Base-by-base conservation (phyloP, 2,888 invertebrate genomes). In the Sisyra nigra region DNA sequence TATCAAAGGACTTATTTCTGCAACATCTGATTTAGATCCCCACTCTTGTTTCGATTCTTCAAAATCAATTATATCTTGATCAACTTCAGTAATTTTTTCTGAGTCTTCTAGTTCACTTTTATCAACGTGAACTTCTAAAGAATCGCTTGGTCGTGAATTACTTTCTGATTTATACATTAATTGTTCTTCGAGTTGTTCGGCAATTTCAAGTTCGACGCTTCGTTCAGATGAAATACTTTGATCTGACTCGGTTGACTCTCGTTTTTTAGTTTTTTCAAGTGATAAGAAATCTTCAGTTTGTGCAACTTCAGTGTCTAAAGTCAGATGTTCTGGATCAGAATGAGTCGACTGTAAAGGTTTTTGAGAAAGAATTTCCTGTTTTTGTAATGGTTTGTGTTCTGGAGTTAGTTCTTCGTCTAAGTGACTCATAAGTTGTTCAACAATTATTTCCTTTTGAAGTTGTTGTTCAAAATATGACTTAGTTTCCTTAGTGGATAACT, bases 381-480 rank as follows among this genome's bases (percentile, higher is more conserved):
- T 24, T 9, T 44, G 36, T n/a, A 54, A 49, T 5, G 63, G 57
- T 56, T 69, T 69, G 44, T 62, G 59, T 53, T 68, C 68, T 3
- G 66, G 68, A 0, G 62, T 61, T 8, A 61, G 57, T 46, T 65
- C 62, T 53, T 65, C 66, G 49, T 58, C 57, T 53, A 68, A 67
- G 52, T 67, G 66, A 19, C 61, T 59, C 52, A 63, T 63, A 5
- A 67, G 52, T 49, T 68, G 65, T 49, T 68, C 67, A 47, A 66
- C 65, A n/a, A 67, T 66, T 59, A 70, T 65, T 50, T 74, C 74
- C 47, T 67, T 71, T 50, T 69, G 69, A 44, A 74, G 71, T 52
- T 73, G 72, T 49, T 71, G 69, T 54, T 74, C 74, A 50, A 72
- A 73, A 44, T 69, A 70, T 47, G 69, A 66, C 42, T 73, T 73